Percentiles rank a stretch among this genome's conserved stretches.
phyloP scores from a whole-genome alignment of 2,888 invertebrate species.

The Melitaea athalia region DNA sequence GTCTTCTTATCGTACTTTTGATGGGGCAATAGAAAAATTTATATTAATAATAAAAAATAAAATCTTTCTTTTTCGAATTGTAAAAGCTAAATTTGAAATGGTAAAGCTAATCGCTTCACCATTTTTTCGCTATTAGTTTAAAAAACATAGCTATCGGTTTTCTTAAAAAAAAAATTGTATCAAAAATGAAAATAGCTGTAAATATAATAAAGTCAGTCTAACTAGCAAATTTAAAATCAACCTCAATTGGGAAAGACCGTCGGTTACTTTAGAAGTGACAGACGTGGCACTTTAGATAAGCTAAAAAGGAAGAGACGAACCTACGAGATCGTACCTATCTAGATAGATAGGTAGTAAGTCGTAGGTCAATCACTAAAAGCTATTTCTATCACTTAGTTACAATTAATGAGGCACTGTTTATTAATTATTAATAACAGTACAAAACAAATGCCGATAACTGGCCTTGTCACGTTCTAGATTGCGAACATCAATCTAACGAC shows the following conservation, averaged over 20 bases:
- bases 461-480: slow-evolving; percentile 68
- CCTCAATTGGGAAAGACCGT: slow-evolving; percentile 11
- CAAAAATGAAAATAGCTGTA: background rate
- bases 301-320: slow-evolving; percentile 40
- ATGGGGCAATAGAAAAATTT: too few relatives aligned
- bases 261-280: slow-evolving; percentile 20
- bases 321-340: slow-evolving; percentile 25
- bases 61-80: background rate
- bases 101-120: background rate
- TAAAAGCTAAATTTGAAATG: too few relatives aligned
- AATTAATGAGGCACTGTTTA: slow-evolving; percentile 61
- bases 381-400: slow-evolving; percentile 59
- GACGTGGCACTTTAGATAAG: slow-evolving; percentile 37
- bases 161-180: background rate
- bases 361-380: slow-evolving; percentile 49
- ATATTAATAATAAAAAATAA: background rate
- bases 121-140: background rate
- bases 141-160: background rate
- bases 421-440: slow-evolving; percentile 55
- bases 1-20: background rate
- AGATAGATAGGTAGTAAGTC: slow-evolving; percentile 43
- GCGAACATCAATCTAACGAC: slow-evolving; percentile 58
- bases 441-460: slow-evolving; percentile 57
- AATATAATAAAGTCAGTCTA: background rate
- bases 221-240: background rate